Evolutionary conservation across 2,113 vertebrate genomes (phyloP).

Genomic region (Maccullochella peelii): DNA sequence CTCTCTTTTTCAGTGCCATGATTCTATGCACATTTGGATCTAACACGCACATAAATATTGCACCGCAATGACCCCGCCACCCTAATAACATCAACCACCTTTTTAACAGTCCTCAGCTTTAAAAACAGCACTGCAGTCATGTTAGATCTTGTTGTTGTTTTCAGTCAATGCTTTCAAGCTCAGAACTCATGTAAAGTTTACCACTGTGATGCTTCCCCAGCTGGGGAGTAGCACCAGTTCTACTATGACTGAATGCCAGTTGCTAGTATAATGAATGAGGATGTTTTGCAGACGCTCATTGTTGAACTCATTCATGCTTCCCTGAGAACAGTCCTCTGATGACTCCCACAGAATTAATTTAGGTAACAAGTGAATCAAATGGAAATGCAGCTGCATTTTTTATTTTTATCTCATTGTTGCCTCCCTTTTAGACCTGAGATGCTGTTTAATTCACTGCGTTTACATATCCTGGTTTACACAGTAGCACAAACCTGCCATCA

Average conservation of each 20-base stretch:
- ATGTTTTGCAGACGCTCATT: conserved; percentile 50
- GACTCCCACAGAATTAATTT: conserved; percentile 30
- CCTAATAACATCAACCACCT: background rate
- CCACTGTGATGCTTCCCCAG: conserved; percentile 15
- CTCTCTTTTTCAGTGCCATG: background rate
- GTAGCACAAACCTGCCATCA: background rate
- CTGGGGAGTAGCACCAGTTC: conserved; percentile 15
- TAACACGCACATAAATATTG: background rate
- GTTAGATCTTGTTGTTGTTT: conserved; percentile 23
- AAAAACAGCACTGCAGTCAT: background rate
- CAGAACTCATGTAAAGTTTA: conserved; percentile 1
- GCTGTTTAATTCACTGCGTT: background rate
- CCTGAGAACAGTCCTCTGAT: conserved; percentile 45
- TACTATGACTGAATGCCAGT: conserved; percentile 44
- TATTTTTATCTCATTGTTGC: background rate
- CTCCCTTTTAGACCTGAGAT: background rate
- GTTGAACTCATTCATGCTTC: conserved; percentile 54
- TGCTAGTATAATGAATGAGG: conserved; percentile 51
- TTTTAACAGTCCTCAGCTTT: background rate
- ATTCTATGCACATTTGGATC: conserved; percentile 3
- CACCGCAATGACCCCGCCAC: background rate
- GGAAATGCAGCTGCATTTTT: background rate
- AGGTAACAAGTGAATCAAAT: conserved; percentile 39
- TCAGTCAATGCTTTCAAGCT: conserved; percentile 15
- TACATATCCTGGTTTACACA: background rate